Conservation (phyloP, 1,140 invertebrate genomes). For the Lerema accius region DNA sequence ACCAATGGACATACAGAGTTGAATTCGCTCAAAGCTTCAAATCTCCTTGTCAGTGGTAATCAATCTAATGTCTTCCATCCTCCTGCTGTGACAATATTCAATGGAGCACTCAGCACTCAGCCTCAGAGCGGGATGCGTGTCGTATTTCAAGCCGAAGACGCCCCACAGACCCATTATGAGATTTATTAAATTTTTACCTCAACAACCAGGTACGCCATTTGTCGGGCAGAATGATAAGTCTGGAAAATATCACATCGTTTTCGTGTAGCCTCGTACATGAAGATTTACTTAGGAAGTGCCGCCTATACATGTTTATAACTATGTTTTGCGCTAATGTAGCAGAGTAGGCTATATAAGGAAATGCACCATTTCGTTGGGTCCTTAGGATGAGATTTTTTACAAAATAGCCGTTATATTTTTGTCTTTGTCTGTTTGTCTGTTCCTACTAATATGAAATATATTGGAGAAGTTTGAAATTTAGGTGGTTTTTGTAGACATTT, state of each 20-base stretch:
- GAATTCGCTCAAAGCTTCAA: too few relatives aligned
- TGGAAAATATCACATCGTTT: neutral
- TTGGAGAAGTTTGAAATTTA: too few relatives aligned
- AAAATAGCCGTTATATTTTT: too few relatives aligned
- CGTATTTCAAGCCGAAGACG: constrained; percentile 9
- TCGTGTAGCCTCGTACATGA: neutral
- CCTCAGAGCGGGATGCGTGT: neutral
- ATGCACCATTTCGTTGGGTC: neutral
- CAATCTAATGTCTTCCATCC: neutral
- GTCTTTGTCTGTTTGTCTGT: too few relatives aligned
- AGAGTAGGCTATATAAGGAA: neutral
- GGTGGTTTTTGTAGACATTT: too few relatives aligned
- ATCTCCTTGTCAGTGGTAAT: neutral
- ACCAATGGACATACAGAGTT: too few relatives aligned
- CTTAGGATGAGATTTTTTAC: too few relatives aligned
- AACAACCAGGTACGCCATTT: constrained; percentile 13
- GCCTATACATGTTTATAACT: neutral
- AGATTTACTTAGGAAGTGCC: neutral
- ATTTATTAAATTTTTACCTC: constrained; percentile 30
- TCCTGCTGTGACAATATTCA: neutral
- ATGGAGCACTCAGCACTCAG: constrained; percentile 9
- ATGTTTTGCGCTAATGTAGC: too few relatives aligned
- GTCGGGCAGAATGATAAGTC: constrained; percentile 11
- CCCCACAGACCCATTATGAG: constrained; percentile 11
- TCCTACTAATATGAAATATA: too few relatives aligned